Evolutionary conservation across 1,140 invertebrate species (phyloP), one percentile per base, ranked within the genome.

Genomic region (Rhyacophila brunnea): DNA sequence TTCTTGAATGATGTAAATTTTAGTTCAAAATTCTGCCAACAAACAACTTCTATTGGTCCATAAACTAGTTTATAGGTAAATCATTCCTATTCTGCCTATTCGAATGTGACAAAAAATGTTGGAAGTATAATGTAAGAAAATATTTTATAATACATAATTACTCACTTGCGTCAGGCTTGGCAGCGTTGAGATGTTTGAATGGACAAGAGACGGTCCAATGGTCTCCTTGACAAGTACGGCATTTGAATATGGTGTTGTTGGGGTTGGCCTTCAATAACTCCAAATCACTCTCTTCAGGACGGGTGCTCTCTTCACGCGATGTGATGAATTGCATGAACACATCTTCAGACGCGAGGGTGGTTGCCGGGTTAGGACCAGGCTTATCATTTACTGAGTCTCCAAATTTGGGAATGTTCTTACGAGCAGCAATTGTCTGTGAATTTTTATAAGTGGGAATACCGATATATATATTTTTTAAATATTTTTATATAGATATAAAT

Each of bases 121-220:
- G n/a, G n/a, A n/a, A n/a, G n/a, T n/a, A n/a, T n/a, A n/a, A n/a
- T n/a, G n/a, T n/a, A n/a, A n/a, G n/a, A n/a, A n/a, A n/a, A n/a
- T n/a, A n/a, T n/a, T n/a, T n/a, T n/a, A n/a, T n/a, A n/a, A n/a
- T n/a, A n/a, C n/a, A n/a, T 28, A 11, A 28, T 17, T 43, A 59
- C 54, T 64, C 42, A 64, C 60, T 54, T n/a, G 55, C 38, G 34
- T 66, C 61, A 14, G 74, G 78, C 70, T 81, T 83, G 64, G 84
- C 82, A 62, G 83, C 84, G 58, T 83, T 83, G 57, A 92, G 78
- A 60, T 96, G 92, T 75, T 97, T 97, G 82, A 93, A 98, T 1
- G 96, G 96, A 84, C 96, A 99, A 66, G 93, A 93, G 43, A 92
- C 87, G 5, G 95, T 97, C 94, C 95, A 98, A 82, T 99, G 96